Conservation (phyloP, 2,888 invertebrate species). For the Tethea ocularis region DNA sequence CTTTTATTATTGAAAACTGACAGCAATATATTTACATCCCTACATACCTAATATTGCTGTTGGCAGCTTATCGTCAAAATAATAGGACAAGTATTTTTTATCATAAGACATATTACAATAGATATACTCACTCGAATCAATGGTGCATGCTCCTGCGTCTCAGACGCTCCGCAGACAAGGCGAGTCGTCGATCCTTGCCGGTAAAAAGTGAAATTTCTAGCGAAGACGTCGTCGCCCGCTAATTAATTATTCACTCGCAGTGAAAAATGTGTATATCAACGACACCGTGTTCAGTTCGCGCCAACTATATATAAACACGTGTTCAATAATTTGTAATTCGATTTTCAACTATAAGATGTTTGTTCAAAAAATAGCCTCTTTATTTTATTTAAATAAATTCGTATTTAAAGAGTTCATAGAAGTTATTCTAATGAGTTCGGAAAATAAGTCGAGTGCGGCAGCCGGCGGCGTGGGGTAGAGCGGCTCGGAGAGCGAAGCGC, state of each 20-base stretch:
- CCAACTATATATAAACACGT: conserved; percentile 76
- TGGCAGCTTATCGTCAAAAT: not conserved
- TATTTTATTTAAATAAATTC: conserved; percentile 43
- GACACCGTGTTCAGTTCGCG: conserved; percentile 68
- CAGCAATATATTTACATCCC: too few relatives aligned
- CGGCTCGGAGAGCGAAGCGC: conserved; percentile 67
- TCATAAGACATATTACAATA: conserved; percentile 40
- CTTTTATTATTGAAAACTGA: not conserved
- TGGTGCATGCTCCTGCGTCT: conserved; percentile 55
- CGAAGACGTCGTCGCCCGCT: conserved; percentile 54
- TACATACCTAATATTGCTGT: too few relatives aligned
- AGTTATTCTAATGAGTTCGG: conserved; percentile 59
- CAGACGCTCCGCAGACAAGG: conserved; percentile 63
- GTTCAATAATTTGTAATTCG: conserved; percentile 58
- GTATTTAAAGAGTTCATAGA: conserved; percentile 20
- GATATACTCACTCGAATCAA: conserved; percentile 64
- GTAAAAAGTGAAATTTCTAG: conserved; percentile 79
- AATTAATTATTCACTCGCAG: conserved; percentile 73
- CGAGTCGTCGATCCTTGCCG: conserved; percentile 54
- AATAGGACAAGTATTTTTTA: not conserved
- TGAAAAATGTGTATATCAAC: conserved; percentile 75
- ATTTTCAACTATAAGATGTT: conserved; percentile 31
- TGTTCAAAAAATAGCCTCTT: conserved; percentile 45
- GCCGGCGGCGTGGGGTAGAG: conserved; percentile 45
- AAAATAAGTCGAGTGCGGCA: conserved; percentile 55